These are phyloP conservation scores for Stenoptilia bipunctidactyla DNA, from an alignment of 2,888 invertebrate genomes.

Conservation along the genomic window DNA sequence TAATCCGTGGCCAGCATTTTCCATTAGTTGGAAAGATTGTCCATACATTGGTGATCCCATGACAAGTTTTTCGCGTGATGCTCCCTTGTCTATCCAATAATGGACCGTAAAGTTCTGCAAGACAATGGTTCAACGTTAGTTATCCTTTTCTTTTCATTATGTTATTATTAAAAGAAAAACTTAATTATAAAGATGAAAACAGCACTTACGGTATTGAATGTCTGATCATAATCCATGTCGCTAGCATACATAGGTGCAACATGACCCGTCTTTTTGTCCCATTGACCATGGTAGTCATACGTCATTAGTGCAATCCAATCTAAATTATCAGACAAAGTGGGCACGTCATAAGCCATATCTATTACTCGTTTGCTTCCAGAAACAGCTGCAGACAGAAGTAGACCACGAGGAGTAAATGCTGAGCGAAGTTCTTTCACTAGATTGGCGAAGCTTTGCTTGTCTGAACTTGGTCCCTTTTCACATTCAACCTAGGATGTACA, in stretches of 20 bases:
- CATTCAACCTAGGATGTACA: slow-evolving; percentile 77
- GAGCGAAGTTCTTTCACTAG: slow-evolving; percentile 81
- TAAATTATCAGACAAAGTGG: slow-evolving; percentile 78
- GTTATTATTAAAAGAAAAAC: no score
- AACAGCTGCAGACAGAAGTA: slow-evolving; percentile 85
- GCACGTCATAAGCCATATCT: slow-evolving; percentile 82
- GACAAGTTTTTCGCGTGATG: slow-evolving; percentile 81
- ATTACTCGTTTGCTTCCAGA: slow-evolving; percentile 88
- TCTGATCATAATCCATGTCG: slow-evolving; percentile 79
- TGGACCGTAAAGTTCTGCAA: slow-evolving; percentile 86
- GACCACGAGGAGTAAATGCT: slow-evolving; percentile 78
- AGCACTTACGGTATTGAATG: slow-evolving; percentile 75
- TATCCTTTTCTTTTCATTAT: no score
- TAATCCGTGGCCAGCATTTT: slow-evolving; percentile 73
- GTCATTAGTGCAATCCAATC: slow-evolving; percentile 95
- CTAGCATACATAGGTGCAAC: slow-evolving; percentile 88
- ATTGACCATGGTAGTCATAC: slow-evolving; percentile 92
- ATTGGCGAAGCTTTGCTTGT: slow-evolving; percentile 82
- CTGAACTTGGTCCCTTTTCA: slow-evolving; percentile 83
- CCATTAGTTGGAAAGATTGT: slow-evolving; percentile 86
- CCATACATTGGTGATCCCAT: slow-evolving; percentile 93
- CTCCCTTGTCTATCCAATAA: slow-evolving; percentile 88
- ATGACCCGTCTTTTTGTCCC: slow-evolving; percentile 92
- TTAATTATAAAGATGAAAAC: no score
- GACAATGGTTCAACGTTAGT: neutral